phyloP scores from a whole-genome alignment of 2,797 vertebrate species.

The Carapus acus region DNA sequence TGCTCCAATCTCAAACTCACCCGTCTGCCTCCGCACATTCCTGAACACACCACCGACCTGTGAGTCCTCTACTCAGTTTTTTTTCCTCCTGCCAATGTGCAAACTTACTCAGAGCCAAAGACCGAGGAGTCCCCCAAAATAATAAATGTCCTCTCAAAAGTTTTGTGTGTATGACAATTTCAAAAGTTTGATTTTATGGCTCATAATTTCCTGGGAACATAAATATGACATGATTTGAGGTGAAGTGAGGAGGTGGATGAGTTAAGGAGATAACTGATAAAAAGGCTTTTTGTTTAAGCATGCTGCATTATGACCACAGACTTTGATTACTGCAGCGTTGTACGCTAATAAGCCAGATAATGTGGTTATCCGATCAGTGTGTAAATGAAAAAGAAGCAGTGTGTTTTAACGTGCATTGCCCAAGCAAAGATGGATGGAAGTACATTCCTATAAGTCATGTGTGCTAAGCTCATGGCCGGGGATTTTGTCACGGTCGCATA shows the following conservation, averaged over 20 bases:
- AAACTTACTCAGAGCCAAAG: background rate
- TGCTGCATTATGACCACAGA: no score
- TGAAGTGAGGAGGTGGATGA: no score
- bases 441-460: slow-evolving; percentile 4
- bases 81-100: background rate
- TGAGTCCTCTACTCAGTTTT: slow-evolving; percentile 67
- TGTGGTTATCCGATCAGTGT: no score
- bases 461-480: background rate
- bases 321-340: no score
- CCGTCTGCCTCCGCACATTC: slow-evolving; percentile 83
- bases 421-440: background rate
- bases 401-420: background rate
- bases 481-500: slow-evolving; percentile 6
- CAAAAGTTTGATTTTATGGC: no score
- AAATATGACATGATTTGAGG: no score
- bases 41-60: slow-evolving; percentile 91
- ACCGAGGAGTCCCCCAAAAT: no score
- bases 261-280: no score
- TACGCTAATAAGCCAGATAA: no score
- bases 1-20: slow-evolving; percentile 92
- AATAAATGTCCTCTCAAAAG: slow-evolving; percentile 3
- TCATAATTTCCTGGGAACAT: background rate
- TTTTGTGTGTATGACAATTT: no score
- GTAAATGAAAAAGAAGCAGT: no score
- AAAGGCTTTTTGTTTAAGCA: no score